phyloP scores from a whole-genome alignment of 2,888 invertebrate genomes.

The Tipula helvola region DNA sequence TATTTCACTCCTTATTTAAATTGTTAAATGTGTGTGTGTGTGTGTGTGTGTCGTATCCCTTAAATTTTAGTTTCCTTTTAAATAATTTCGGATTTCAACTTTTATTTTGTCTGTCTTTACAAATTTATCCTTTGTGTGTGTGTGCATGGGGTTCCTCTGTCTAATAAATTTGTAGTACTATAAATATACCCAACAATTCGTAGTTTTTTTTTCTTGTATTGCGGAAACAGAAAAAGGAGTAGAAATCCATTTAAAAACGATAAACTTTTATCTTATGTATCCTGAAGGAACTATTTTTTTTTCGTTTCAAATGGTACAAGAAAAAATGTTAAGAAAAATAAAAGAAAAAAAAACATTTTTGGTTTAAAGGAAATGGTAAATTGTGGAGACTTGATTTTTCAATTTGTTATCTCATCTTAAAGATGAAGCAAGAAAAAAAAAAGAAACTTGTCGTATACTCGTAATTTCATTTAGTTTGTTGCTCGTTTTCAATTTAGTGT shows the following conservation, averaged over 20 bases:
- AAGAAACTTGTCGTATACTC: not conserved
- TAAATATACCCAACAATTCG: not conserved
- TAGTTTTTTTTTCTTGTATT: not conserved
- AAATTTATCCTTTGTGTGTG: not conserved
- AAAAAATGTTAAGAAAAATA: not conserved
- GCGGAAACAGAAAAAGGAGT: not conserved
- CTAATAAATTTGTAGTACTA: not conserved
- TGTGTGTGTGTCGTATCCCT: not conserved
- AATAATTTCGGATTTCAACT: not conserved
- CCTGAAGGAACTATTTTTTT: not conserved
- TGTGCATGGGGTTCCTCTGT: not conserved
- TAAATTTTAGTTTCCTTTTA: not conserved
- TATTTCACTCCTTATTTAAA: not conserved
- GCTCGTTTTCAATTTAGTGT: not conserved
- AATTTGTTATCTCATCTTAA: not conserved
- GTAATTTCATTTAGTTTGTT: not conserved
- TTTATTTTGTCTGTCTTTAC: not conserved
- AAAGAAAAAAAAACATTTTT: not conserved
- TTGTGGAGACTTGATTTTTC: not conserved
- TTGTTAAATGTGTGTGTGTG: not conserved
- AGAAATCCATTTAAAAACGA: constrained; percentile 4
- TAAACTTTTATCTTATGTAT: not conserved
- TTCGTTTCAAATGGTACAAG: not conserved
- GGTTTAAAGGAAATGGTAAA: not conserved
- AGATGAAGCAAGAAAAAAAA: not conserved